These are phyloP conservation scores for Euthynnus affinis DNA, from an alignment of 2,797 vertebrate genomes.

Conservation along the genomic window DNA sequence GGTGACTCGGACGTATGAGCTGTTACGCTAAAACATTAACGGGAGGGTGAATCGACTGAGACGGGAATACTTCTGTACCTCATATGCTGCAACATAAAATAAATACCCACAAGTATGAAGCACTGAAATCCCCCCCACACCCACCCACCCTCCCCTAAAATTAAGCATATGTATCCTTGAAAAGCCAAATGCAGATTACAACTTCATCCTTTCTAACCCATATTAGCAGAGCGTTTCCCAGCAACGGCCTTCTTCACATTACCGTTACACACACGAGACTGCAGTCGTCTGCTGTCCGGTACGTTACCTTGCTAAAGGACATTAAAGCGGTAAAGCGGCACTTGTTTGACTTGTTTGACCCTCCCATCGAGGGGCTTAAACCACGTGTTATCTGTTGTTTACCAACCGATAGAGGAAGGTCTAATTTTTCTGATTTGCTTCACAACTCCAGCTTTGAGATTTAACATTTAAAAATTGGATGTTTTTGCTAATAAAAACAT, in stretches of 20 bases:
- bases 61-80: fast-evolving
- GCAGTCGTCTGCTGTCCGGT: neutral
- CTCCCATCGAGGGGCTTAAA: too few species aligned
- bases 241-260: neutral
- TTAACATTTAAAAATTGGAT: too few species aligned
- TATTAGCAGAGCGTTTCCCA: constrained; percentile 3
- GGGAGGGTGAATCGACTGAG: neutral
- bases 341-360: neutral
- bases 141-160: too few species aligned
- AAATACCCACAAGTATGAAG: neutral
- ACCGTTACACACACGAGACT: neutral
- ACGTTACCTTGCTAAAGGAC: neutral
- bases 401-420: too few species aligned
- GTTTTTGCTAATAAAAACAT: too few species aligned
- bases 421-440: too few species aligned
- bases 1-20: too few species aligned
- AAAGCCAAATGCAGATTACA: neutral
- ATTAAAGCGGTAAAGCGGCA: neutral
- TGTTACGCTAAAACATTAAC: neutral
- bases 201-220: neutral
- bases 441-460: too few species aligned
- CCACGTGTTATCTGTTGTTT: too few species aligned
- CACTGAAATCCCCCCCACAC: neutral
- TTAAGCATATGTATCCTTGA: too few species aligned
- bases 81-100: too few species aligned